A percentile compares a stretch with the other conserved stretches of the same genome.
These are phyloP conservation scores for Stratiomys singularior DNA, from an alignment of 2,888 invertebrate species.

Conservation along the genomic window DNA sequence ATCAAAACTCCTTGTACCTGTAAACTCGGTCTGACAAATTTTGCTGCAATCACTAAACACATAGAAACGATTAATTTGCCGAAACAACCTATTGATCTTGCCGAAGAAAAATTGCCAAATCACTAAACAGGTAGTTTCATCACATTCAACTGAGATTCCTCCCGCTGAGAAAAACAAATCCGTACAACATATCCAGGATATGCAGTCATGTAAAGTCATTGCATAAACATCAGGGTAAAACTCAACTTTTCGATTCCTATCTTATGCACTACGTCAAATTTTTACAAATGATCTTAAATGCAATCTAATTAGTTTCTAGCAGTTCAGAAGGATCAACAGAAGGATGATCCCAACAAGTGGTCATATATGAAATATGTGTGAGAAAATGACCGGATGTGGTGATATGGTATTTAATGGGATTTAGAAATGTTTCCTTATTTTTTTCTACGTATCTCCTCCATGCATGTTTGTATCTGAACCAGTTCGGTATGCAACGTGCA, in stretches of 20 bases:
- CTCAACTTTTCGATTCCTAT: not conserved
- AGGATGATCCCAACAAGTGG: slow-evolving; percentile 41
- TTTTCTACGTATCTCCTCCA: not conserved
- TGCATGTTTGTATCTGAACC: not conserved
- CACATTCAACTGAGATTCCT: no score
- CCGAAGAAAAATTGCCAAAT: slow-evolving; percentile 1
- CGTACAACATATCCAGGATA: no score
- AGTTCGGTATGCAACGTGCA: not conserved
- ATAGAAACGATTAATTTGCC: slow-evolving; percentile 26
- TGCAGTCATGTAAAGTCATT: no score
- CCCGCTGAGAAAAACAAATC: slow-evolving; percentile 24
- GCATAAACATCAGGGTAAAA: not conserved
- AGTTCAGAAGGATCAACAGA: slow-evolving; percentile 42
- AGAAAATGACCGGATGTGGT: slow-evolving; percentile 45
- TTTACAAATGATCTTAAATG: slow-evolving; percentile 36
- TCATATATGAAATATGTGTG: slow-evolving; percentile 21
- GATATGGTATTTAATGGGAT: slow-evolving; percentile 41
- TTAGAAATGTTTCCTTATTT: slow-evolving; percentile 24
- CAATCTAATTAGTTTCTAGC: slow-evolving; percentile 43
- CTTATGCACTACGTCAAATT: slow-evolving; percentile 15
- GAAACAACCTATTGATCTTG: slow-evolving; percentile 10
- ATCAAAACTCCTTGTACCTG: no score
- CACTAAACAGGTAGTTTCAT: slow-evolving; percentile 16
- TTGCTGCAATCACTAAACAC: no score
- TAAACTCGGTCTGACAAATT: no score